A percentile compares a stretch with the other conserved stretches of the same genome.
Conservation (phyloP, 2,888 invertebrate genomes). For the Pristionchus japonicus region DNA sequence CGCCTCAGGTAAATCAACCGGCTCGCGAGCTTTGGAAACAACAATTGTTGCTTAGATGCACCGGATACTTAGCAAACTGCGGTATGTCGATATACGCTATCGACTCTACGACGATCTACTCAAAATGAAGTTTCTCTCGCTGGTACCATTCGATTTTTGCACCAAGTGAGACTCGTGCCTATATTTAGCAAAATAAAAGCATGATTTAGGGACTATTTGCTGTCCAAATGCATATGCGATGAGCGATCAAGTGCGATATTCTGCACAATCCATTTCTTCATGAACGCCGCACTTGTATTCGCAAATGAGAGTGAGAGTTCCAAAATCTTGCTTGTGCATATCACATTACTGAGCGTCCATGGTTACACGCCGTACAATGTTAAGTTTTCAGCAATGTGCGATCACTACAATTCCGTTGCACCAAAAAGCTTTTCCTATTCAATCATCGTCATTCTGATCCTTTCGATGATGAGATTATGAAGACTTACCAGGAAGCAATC, state of each 20-base stretch:
- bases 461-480: not conserved
- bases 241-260: not conserved
- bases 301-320: not conserved
- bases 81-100: slow-evolving; percentile 38
- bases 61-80: not conserved
- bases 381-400: not conserved
- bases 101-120: not conserved
- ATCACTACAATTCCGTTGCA: not conserved
- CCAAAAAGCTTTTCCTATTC: not conserved
- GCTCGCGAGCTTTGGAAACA: no score
- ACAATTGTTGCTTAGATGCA: no score
- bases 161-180: not conserved
- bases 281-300: not conserved
- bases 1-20: no score
- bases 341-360: no score
- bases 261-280: not conserved
- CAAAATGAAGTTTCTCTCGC: slow-evolving; percentile 1
- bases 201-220: not conserved
- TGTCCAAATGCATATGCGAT: not conserved
- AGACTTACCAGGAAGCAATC: not conserved
- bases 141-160: not conserved
- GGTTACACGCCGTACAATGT: no score
- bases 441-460: not conserved
- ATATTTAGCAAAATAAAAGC: no score
- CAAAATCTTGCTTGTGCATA: not conserved